phyloP scores from a whole-genome alignment of 1,140 invertebrate species.

The Chironomus striatipennis region DNA sequence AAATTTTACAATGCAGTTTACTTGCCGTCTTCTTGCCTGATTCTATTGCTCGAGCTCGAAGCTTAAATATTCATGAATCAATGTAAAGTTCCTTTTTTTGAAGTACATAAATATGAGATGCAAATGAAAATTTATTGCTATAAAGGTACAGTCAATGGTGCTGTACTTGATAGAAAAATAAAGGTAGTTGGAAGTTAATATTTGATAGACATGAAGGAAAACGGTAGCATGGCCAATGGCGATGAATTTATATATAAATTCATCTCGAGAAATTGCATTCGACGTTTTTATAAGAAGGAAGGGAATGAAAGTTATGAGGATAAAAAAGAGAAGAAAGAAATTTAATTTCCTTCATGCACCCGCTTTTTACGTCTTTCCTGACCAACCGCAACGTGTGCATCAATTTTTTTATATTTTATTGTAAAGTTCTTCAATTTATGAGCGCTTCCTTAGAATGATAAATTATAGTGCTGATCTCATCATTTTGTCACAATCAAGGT shows the following conservation, averaged over 20 bases:
- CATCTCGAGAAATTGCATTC: background rate
- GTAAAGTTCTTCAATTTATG: too few relatives aligned
- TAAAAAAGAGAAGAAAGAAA: background rate
- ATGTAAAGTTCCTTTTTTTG: background rate
- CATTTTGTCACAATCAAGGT: too few relatives aligned
- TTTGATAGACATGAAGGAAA: background rate
- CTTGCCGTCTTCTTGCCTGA: background rate
- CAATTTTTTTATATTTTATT: too few relatives aligned
- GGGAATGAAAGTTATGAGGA: background rate
- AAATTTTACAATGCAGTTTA: background rate
- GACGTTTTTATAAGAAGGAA: background rate
- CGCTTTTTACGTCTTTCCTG: background rate
- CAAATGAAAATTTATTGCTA: slow-evolving; percentile 8
- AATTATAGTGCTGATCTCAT: too few relatives aligned
- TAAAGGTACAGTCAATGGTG: background rate
- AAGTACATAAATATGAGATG: background rate
- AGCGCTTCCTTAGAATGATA: too few relatives aligned
- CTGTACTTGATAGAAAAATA: background rate
- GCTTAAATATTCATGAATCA: background rate
- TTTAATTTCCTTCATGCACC: slow-evolving; percentile 5
- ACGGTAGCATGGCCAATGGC: background rate
- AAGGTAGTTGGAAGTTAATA: slow-evolving; percentile 11
- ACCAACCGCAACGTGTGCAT: slow-evolving; percentile 1
- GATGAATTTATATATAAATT: too few relatives aligned
- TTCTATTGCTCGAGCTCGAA: background rate